Evolutionary conservation across 2,797 vertebrate genomes (phyloP), one percentile per base, ranked within the genome.

Genomic region (Pangasius macronema): DNA sequence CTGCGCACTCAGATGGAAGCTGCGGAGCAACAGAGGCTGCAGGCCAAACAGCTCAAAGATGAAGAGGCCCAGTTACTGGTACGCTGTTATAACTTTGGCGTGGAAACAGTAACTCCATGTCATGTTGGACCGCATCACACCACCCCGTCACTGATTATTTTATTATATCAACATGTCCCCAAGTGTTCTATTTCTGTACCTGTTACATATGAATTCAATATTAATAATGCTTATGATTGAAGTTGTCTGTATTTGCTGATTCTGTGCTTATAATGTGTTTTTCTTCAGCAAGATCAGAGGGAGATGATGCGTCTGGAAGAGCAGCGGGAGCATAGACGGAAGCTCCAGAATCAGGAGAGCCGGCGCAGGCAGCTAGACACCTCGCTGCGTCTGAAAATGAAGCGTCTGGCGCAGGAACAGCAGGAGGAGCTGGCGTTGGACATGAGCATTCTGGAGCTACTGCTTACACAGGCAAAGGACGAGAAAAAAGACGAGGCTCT

Each of bases 61-160:
- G 96, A 98, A 88, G 97, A 98, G 88, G 95, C 95, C 0, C 88
- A 72, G 14, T 73, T 95, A 46, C 87, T 95, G 97, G 98, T 99
- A 92, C 86, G 90, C 2, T 39, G 5, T 30, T 18, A 55, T 75
- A 59, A 59, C 20, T 36, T 30, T 82, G 16, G 8, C 67, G n/a
- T 36, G 22, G 39, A 5, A 22, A 36, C 9, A 82, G 67, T 36
- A 59, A 36, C 46, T 39, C 57, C 20, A 39, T 61, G 36, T 63
- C 77, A 57, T 5, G 0, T 11, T 59, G 20, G 9, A 10, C 20
- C 2, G 0, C 33, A 63, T 61, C 13, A 51, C 80, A 82, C 46
- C n/a, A 83, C 8, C 5, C 5, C 0, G 7, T 10, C 63, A 53
- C 24, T 82, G 61, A 67, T 67, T 51, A 67, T 65, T 49, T 65